Conservation (phyloP, 2,797 vertebrate genomes). For the Mareca penelope region DNA sequence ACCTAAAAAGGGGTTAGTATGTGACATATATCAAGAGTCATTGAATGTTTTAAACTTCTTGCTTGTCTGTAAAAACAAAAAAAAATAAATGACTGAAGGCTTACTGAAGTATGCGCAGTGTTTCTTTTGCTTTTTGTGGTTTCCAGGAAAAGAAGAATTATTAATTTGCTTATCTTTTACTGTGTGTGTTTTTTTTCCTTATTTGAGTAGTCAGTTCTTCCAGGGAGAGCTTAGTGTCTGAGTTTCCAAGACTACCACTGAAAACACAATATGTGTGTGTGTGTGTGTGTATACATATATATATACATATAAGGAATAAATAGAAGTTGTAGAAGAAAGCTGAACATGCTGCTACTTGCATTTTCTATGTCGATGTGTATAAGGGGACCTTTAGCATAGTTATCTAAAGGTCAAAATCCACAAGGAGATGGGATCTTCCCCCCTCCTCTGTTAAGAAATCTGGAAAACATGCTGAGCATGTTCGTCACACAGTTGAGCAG, state of each 20-base stretch:
- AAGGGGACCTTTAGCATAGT: neutral
- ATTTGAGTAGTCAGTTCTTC: neutral
- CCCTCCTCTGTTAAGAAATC: neutral
- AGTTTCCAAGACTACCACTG: neutral
- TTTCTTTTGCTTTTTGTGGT: neutral
- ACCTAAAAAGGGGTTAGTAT: neutral
- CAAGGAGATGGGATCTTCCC: neutral
- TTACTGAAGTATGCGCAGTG: neutral
- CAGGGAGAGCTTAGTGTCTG: neutral
- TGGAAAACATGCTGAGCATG: neutral
- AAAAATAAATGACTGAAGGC: neutral
- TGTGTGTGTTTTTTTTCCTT: neutral
- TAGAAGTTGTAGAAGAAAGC: neutral
- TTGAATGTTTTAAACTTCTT: neutral
- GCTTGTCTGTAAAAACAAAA: neutral
- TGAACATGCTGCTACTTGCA: neutral
- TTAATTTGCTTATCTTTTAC: neutral
- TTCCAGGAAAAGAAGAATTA: neutral
- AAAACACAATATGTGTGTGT: neutral
- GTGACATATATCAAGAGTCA: neutral
- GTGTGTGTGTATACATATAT: no score
- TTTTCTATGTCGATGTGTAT: neutral
- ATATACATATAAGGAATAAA: neutral
- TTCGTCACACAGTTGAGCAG: neutral
- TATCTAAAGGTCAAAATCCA: neutral